Base-by-base conservation (phyloP, 2,113 vertebrate genomes). In the Corythaixoides concolor region DNA sequence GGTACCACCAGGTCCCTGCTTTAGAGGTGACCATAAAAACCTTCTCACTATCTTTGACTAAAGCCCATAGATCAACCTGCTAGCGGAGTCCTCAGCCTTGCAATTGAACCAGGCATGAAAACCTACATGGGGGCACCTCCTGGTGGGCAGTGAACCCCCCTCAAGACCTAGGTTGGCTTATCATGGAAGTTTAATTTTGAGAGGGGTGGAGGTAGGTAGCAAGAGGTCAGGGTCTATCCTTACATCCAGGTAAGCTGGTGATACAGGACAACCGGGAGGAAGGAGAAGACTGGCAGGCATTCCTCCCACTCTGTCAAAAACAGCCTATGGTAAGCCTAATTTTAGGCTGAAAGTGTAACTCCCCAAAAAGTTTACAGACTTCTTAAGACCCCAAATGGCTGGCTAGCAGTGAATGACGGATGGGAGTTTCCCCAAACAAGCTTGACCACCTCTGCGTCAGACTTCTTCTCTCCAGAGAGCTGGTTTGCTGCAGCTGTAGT, bases 81-180 rank as follows among this genome's bases (percentile, higher is more conserved):
- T 37, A 88, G 21, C 2, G 5, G 60, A 47, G 23, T 28, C 3
- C 37, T 60, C 35, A 88, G 39, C 10, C 52, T 59, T 81, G 17
- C 12, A 68, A 26, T 23, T 28, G 35, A 67, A 30, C 21, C 6
- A 56, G 49, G 35, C 24, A 33, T 5, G 27, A 56, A 72, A 49
- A 88, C 1, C 37, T 9, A 1, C 1, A 5, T 4, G 7, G 20
- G 6, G 11, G 2, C 14, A 91, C 7, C 11, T 90, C 27, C 14
- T 45, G 15, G 6, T 64, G 33, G 33, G 9, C 35, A 32, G 4
- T 4, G 8, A 90, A 27, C 1, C 5, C 1, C 0, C 11, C 11
- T 35, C 55, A 60, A 60, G 12, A 39, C 0, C 0, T 60, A 16
- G 21, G 8, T 5, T 76, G 26, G 16, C 7, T 85, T 49, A 27